phyloP scores from a whole-genome alignment of 53 echinoderm and acorn worm genomes.

The Henricia sp. region DNA sequence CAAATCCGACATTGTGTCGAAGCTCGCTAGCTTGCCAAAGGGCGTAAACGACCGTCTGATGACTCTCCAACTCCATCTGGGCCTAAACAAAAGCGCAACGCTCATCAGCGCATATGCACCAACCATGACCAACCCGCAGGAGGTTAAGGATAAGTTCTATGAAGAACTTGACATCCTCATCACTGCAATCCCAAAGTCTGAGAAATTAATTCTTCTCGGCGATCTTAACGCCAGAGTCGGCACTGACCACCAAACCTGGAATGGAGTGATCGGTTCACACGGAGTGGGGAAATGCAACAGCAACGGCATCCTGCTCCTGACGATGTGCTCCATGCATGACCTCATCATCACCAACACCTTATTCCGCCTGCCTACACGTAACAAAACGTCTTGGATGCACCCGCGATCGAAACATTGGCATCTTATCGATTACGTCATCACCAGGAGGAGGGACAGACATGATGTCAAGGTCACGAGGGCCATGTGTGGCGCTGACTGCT shows the following conservation, averaged over 20 bases:
- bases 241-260: too few relatives aligned
- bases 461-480: conserved; percentile 1
- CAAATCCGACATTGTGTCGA: neutral
- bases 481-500: conserved; percentile 29
- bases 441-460: neutral
- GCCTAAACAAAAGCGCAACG: neutral
- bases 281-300: too few relatives aligned
- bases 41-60: conserved; percentile 27
- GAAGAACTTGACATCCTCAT: conserved; percentile 17
- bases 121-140: too few relatives aligned
- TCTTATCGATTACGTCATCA: conserved; percentile 16
- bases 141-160: too few relatives aligned
- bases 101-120: conserved; percentile 43
- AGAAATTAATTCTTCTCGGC: conserved; percentile 19
- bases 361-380: neutral
- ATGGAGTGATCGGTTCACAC: too few relatives aligned
- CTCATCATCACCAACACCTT: conserved; percentile 11
- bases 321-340: too few relatives aligned
- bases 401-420: conserved; percentile 15
- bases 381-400: too few relatives aligned
- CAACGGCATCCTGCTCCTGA: too few relatives aligned
- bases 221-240: conserved; percentile 24
- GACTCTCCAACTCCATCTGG: neutral
- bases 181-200: conserved; percentile 4
- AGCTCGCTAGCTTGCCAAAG: conserved; percentile 4